These are phyloP conservation scores for Diploscapter pachys DNA, from an alignment of 1,140 invertebrate genomes.

Conservation along the genomic window DNA sequence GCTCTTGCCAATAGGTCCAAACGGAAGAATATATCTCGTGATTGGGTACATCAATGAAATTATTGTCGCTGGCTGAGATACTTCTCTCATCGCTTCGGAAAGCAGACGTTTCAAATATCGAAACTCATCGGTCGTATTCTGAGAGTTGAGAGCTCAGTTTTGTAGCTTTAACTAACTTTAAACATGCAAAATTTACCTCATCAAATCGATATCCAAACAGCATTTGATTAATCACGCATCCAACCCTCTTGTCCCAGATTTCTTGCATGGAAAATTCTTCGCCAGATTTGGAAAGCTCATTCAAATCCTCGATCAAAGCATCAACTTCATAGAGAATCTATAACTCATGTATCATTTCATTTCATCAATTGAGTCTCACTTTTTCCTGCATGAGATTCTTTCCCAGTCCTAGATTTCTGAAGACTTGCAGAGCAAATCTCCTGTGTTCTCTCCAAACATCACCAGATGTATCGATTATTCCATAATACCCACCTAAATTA, in stretches of 20 bases:
- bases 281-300: neutral
- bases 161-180: too few species aligned
- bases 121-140: slow-evolving; percentile 18
- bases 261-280: slow-evolving; percentile 23
- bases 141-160: neutral
- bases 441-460: slow-evolving; percentile 84
- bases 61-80: slow-evolving; percentile 19
- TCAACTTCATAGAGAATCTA: slow-evolving; percentile 36
- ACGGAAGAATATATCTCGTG: neutral
- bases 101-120: slow-evolving; percentile 19
- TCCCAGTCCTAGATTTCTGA: slow-evolving; percentile 76
- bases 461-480: slow-evolving; percentile 83
- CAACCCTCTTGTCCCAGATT: slow-evolving; percentile 25
- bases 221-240: slow-evolving; percentile 32
- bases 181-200: neutral
- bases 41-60: slow-evolving; percentile 13
- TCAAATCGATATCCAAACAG: slow-evolving; percentile 33
- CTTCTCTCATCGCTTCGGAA: slow-evolving; percentile 16
- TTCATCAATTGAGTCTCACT: slow-evolving; percentile 13
- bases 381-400: slow-evolving; percentile 43
- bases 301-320: slow-evolving; percentile 23
- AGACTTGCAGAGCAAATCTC: slow-evolving; percentile 78
- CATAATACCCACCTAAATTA: slow-evolving; percentile 62
- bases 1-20: neutral
- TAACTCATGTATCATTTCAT: slow-evolving; percentile 6